Conservation (phyloP, 2,113 vertebrate genomes). For the Sceloporus tristichus region DNA sequence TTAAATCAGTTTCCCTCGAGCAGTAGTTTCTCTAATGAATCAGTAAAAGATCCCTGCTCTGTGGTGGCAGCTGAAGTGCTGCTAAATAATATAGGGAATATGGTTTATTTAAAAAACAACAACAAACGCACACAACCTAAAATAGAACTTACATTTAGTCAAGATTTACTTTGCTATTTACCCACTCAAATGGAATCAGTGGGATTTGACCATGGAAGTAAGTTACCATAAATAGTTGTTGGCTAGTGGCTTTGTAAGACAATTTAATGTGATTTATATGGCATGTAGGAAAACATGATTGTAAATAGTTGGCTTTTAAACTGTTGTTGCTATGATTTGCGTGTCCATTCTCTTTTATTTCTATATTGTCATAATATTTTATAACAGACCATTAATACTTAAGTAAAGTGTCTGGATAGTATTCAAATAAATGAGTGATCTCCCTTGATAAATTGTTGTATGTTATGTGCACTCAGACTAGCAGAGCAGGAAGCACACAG, state of each 20-base stretch:
- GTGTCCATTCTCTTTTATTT: background rate
- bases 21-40: constrained; percentile 73
- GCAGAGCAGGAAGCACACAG: background rate
- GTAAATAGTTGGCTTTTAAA: constrained; percentile 55
- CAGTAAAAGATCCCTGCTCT: constrained; percentile 71
- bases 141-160: constrained; percentile 33
- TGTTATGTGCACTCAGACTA: background rate
- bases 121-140: background rate
- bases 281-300: constrained; percentile 56
- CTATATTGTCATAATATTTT: background rate
- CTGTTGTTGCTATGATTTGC: constrained; percentile 11
- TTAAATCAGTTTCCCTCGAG: constrained; percentile 76
- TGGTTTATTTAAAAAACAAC: constrained; percentile 35
- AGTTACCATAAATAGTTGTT: constrained; percentile 66
- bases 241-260: constrained; percentile 58
- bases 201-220: constrained; percentile 61
- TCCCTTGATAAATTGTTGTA: background rate
- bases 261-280: constrained; percentile 57
- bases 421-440: background rate
- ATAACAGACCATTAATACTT: constrained; percentile 3
- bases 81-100: constrained; percentile 65
- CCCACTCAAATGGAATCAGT: constrained; percentile 60
- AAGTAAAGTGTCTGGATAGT: background rate
- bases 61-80: constrained; percentile 69
- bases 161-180: constrained; percentile 66